phyloP scores from a whole-genome alignment of 2,888 invertebrate species.

The Perizoma flavofasciatum region DNA sequence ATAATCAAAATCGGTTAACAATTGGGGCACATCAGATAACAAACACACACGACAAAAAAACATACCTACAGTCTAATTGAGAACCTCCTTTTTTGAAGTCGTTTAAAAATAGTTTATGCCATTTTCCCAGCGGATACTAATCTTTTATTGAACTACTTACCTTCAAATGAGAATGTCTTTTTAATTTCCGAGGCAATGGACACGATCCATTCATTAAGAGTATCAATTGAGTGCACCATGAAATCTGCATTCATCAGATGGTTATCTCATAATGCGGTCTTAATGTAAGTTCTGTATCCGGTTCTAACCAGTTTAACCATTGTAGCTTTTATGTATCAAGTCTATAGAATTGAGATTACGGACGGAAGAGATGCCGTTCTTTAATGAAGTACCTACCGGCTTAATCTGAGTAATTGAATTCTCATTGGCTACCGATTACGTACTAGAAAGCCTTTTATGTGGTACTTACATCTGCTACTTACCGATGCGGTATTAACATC shows the following conservation, averaged over 20 bases:
- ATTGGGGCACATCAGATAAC: too few species aligned
- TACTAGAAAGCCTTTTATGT: constrained; percentile 6
- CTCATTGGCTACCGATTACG: constrained; percentile 22
- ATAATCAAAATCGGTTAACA: too few species aligned
- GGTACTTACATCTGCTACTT: constrained; percentile 18
- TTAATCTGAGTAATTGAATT: constrained; percentile 35
- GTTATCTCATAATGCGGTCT: constrained; percentile 69
- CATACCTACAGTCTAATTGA: too few species aligned
- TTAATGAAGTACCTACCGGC: constrained; percentile 33
- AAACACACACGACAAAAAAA: too few species aligned
- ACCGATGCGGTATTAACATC: constrained; percentile 32
- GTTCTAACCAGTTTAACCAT: constrained; percentile 42
- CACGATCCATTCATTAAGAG: constrained; percentile 25
- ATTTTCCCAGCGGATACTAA: too few species aligned
- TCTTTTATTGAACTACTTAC: too few species aligned
- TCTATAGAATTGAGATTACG: constrained; percentile 28
- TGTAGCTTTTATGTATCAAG: constrained; percentile 34
- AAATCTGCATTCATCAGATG: constrained; percentile 74
- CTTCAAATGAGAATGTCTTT: not conserved
- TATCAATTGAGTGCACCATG: constrained; percentile 57
- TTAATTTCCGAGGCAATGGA: not conserved
- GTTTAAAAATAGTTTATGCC: too few species aligned
- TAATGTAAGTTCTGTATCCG: constrained; percentile 54
- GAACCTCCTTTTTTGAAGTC: too few species aligned
- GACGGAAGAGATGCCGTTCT: constrained; percentile 48